A percentile compares a stretch with the other conserved stretches of the same genome.
Evolutionary conservation across 2,888 invertebrate species (phyloP).

Genomic region (Bellardia pandia): DNA sequence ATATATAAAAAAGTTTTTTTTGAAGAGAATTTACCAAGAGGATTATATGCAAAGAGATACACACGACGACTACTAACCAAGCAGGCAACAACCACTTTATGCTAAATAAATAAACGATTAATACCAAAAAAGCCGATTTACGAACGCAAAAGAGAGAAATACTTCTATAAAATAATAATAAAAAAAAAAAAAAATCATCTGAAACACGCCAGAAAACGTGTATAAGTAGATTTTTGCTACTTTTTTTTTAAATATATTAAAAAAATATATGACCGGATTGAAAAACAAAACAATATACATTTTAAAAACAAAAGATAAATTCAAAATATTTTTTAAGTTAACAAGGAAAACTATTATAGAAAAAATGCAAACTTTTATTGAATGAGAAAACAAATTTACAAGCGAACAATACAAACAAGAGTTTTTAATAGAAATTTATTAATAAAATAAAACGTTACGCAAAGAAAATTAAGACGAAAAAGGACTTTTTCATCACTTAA

Average conservation of each 20-base stretch:
- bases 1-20: constrained; percentile 61
- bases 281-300: constrained; percentile 26
- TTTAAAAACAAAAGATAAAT: constrained; percentile 48
- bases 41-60: constrained; percentile 69
- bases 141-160: constrained; percentile 53
- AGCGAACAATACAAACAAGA: constrained; percentile 23
- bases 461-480: constrained; percentile 23
- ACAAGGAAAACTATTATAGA: constrained; percentile 46
- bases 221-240: constrained; percentile 49
- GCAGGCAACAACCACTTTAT: constrained; percentile 58
- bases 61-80: constrained; percentile 64
- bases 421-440: constrained; percentile 50
- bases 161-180: neutral
- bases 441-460: constrained; percentile 27
- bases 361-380: constrained; percentile 56
- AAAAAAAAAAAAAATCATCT: constrained; percentile 2
- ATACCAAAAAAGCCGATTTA: constrained; percentile 63
- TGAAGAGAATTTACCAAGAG: constrained; percentile 65
- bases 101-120: constrained; percentile 57
- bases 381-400: constrained; percentile 48
- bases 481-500: constrained; percentile 36
- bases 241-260: constrained; percentile 51
- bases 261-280: constrained; percentile 60
- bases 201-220: constrained; percentile 41
- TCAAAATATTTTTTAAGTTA: constrained; percentile 55